phyloP scores from a whole-genome alignment of 2,888 invertebrate genomes.

The Homarus gammarus region DNA sequence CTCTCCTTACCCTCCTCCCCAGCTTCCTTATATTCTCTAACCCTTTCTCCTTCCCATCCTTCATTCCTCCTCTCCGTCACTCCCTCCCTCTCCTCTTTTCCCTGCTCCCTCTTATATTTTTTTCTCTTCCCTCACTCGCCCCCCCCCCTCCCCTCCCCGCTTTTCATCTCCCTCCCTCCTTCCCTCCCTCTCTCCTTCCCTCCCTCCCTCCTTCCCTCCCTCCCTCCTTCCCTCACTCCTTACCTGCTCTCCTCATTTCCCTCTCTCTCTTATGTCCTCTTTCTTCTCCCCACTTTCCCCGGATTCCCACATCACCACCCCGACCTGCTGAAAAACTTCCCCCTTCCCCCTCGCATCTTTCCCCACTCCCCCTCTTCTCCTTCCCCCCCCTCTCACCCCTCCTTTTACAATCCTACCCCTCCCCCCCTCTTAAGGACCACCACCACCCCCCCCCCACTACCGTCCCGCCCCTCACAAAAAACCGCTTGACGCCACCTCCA shows the following conservation, averaged over 20 bases:
- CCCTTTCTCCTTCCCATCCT: neutral
- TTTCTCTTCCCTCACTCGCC: slow-evolving; percentile 9
- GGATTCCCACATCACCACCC: too few relatives aligned
- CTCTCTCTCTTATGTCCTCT: neutral
- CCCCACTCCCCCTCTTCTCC: too few relatives aligned
- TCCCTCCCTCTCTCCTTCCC: neutral
- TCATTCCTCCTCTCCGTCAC: neutral
- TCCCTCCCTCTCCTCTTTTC: neutral
- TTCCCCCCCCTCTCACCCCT: neutral
- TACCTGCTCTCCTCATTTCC: neutral
- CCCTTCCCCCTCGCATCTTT: too few relatives aligned
- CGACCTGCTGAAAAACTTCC: too few relatives aligned
- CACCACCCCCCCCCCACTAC: neutral
- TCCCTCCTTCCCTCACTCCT: neutral
- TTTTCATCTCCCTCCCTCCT: neutral
- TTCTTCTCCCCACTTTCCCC: too few relatives aligned
- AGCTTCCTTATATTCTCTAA: neutral
- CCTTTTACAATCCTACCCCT: too few relatives aligned
- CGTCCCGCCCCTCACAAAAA: neutral
- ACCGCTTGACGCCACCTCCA: neutral
- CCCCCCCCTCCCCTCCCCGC: neutral
- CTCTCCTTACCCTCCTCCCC: neutral
- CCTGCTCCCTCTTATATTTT: slow-evolving; percentile 12
- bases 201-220: neutral
- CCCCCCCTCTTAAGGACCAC: too few relatives aligned